Percentiles rank a stretch among this genome's conserved stretches.
Conservation (phyloP, 1,140 invertebrate genomes). For the Archivesica marissinica region DNA sequence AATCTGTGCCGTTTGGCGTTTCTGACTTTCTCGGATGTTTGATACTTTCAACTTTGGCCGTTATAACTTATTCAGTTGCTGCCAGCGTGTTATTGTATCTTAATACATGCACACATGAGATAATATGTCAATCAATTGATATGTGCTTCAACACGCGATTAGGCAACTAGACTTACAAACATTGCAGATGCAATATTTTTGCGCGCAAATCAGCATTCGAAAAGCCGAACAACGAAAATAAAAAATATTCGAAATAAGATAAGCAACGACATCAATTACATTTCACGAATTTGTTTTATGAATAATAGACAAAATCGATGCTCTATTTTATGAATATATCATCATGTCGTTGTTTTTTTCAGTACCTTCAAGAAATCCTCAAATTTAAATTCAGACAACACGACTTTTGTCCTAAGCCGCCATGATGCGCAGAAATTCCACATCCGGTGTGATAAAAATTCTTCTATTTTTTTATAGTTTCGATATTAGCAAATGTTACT, state of each 20-base stretch:
- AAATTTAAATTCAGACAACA: background rate
- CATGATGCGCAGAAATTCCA: constrained; percentile 11
- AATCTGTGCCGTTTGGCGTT: too few relatives aligned
- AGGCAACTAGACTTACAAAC: background rate
- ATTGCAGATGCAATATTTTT: background rate
- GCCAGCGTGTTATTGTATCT: too few relatives aligned
- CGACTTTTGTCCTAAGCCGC: constrained; percentile 22
- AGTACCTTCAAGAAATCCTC: background rate
- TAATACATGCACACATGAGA: too few relatives aligned
- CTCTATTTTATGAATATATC: background rate
- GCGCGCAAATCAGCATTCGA: background rate
- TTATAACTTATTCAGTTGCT: too few relatives aligned
- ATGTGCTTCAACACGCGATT: too few relatives aligned
- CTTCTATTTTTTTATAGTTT: too few relatives aligned
- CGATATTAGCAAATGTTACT: too few relatives aligned
- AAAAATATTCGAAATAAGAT: background rate
- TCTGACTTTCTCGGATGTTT: too few relatives aligned
- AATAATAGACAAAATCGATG: background rate
- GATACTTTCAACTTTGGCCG: too few relatives aligned
- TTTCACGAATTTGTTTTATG: background rate
- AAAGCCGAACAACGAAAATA: background rate
- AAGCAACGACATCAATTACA: background rate
- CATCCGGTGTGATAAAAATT: constrained; percentile 13
- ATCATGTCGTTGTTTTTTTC: background rate
- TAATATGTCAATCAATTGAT: too few relatives aligned